Conservation (phyloP, 2,888 invertebrate species). For the Cinara cedri region DNA sequence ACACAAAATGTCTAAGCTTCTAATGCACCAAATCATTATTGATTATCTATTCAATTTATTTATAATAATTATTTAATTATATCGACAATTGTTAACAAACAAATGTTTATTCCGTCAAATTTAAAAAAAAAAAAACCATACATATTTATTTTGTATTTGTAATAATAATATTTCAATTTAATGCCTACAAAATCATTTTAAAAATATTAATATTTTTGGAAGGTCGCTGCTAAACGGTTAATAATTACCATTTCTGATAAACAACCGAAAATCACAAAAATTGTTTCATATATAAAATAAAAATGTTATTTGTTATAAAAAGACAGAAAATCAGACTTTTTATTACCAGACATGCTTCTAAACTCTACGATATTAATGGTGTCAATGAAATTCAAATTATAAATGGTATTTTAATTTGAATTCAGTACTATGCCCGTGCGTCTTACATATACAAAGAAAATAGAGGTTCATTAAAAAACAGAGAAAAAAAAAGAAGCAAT, state of each 20-base stretch:
- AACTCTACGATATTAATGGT: conserved; percentile 40
- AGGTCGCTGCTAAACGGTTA: neutral
- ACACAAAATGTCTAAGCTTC: too few species aligned
- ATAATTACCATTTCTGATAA: neutral
- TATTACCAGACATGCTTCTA: conserved; percentile 20
- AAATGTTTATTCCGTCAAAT: too few species aligned
- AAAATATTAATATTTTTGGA: neutral
- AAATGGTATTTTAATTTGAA: conserved; percentile 51
- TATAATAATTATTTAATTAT: too few species aligned
- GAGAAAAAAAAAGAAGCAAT: conserved; percentile 10
- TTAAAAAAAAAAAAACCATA: too few species aligned
- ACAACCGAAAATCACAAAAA: neutral
- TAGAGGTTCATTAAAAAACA: conserved; percentile 33
- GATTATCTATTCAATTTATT: neutral
- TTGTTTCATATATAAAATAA: too few species aligned
- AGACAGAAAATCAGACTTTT: conserved; percentile 31
- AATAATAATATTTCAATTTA: too few species aligned
- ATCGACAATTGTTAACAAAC: too few species aligned
- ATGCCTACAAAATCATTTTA: too few species aligned
- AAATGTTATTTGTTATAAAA: too few species aligned
- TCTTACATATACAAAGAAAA: conserved; percentile 34
- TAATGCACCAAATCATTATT: too few species aligned
- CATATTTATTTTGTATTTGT: too few species aligned
- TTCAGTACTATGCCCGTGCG: conserved; percentile 18
- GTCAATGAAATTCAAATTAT: conserved; percentile 32